Percentiles rank a stretch among this genome's conserved stretches.
Conservation (phyloP, 2,113 vertebrate species). For the Ceyx melanurus region DNA sequence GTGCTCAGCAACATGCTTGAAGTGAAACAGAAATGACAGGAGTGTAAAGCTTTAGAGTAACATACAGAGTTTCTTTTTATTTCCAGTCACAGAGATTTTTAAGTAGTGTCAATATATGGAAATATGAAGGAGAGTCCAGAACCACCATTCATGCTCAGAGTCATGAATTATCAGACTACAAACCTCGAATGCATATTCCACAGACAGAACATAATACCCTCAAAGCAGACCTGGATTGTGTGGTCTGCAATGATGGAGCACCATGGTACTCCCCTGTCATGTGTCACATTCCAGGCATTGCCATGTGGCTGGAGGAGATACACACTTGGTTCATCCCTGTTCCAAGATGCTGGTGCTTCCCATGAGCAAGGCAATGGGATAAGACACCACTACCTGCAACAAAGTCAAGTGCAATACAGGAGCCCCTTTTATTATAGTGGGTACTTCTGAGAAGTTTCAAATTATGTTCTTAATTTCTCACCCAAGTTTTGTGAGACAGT, state of each 20-base stretch:
- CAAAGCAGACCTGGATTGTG: background rate
- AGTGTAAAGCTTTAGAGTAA: background rate
- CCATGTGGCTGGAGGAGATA: background rate
- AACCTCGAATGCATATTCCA: background rate
- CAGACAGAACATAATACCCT: accelerated
- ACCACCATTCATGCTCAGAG: background rate
- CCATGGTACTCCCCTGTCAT: accelerated
- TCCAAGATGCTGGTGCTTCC: background rate
- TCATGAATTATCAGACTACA: background rate
- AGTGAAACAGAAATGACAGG: background rate
- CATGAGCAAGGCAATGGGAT: background rate
- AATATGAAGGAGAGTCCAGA: background rate
- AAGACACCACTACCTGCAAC: background rate
- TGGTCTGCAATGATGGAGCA: accelerated
- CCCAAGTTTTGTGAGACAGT: background rate
- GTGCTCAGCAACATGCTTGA: background rate
- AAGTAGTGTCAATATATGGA: background rate
- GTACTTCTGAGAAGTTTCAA: background rate
- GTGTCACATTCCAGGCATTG: background rate
- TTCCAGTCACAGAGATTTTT: background rate
- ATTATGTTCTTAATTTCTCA: background rate
- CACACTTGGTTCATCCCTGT: background rate
- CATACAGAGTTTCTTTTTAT: background rate
- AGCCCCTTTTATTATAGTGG: background rate
- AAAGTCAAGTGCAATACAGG: background rate